Base-by-base conservation (phyloP, 2,888 invertebrate species). In the Coelinius sp. region DNA sequence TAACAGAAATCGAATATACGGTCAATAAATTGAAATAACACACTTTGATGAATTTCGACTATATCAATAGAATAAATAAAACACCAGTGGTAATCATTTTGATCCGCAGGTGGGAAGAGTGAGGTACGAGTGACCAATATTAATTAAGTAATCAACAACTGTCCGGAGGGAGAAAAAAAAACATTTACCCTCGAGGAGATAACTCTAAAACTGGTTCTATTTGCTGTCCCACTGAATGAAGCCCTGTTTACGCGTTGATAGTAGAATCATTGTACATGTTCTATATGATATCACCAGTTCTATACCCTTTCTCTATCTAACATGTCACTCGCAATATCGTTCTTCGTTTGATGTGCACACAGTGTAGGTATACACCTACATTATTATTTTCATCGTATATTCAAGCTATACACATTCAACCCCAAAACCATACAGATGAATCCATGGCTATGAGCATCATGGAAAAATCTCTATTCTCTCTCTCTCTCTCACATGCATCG, bases 1-100 rank as follows among this genome's bases (percentile, higher is more conserved):
- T 62, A 89, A 88, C 74, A 76, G 77, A 74, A 79, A 38, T 7
- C 8, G 31, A 44, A 41, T 6, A 44, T 5, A 17, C 25, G 0
- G 25, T 22, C 24, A 49, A 67, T 38, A 12, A n/a, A n/a, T n/a
- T n/a, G n/a, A n/a, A n/a, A n/a, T n/a, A n/a, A n/a, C n/a, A n/a
- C n/a, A n/a, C n/a, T n/a, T n/a, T n/a, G n/a, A n/a, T n/a, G n/a
- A n/a, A n/a, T n/a, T n/a, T n/a, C n/a, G n/a, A n/a, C n/a, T n/a
- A n/a, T n/a, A n/a, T n/a, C n/a, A n/a, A n/a, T n/a, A n/a, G n/a
- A n/a, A n/a, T n/a, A n/a, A n/a, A n/a, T n/a, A n/a, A n/a, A n/a
- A n/a, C n/a, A n/a, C n/a, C n/a, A n/a, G n/a, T n/a, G n/a, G n/a
- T 38, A 38, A 70, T 70, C 64, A 46, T 46, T 52, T 59, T 49